A percentile compares a stretch with the other conserved stretches of the same genome.
Conservation (phyloP, 2,113 vertebrate genomes). For the Aramus guarauna region DNA sequence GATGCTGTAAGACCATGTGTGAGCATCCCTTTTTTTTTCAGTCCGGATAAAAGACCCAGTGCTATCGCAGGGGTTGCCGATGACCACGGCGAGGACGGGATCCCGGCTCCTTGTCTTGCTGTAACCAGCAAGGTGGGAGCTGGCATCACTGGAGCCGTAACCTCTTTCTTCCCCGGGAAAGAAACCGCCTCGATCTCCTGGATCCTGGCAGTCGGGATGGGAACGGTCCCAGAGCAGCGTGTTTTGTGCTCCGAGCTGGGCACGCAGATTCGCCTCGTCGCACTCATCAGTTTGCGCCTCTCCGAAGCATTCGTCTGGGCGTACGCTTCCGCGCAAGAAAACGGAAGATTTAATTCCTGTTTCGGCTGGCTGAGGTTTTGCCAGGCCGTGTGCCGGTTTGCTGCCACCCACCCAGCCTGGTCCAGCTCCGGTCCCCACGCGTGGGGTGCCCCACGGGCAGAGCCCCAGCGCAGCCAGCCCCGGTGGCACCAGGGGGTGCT, state of each 20-base stretch:
- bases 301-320: rapidly evolving
- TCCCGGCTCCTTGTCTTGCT: neutral
- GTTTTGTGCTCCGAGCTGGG: rapidly evolving
- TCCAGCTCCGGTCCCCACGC: neutral
- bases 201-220: neutral
- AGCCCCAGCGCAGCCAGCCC: neutral
- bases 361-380: neutral
- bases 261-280: rapidly evolving
- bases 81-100: rapidly evolving
- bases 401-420: neutral
- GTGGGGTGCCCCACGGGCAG: neutral
- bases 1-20: neutral
- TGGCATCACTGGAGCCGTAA: neutral
- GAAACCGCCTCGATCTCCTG: neutral
- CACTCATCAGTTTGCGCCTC: rapidly evolving
- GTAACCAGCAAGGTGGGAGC: neutral
- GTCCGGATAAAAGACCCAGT: rapidly evolving
- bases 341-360: neutral
- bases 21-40: neutral
- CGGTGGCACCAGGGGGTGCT: slow-evolving; percentile 71
- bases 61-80: rapidly evolving
- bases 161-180: neutral
- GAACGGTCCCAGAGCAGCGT: rapidly evolving
- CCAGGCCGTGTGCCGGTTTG: rapidly evolving
- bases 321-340: rapidly evolving